Conservation (phyloP, 2,113 vertebrate species). For the Macroglossus sobrinus region DNA sequence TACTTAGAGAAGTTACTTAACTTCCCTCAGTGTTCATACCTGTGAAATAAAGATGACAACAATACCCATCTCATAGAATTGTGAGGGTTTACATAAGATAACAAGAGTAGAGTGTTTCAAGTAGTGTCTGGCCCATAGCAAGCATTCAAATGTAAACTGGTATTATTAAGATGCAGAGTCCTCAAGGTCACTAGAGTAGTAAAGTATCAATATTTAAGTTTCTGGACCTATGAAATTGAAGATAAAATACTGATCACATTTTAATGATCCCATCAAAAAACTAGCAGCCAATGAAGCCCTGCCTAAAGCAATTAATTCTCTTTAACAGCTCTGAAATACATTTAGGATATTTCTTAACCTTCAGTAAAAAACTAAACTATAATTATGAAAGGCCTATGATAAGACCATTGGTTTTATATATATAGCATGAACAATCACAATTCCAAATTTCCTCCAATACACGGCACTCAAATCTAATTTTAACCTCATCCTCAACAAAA, state of each 20-base stretch:
- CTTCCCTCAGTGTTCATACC: neutral
- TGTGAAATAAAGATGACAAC: neutral
- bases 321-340: neutral
- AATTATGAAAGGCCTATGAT: neutral
- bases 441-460: neutral
- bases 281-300: neutral
- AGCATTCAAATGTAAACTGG: neutral
- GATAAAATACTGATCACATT: neutral
- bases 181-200: neutral
- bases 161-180: neutral
- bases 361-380: neutral
- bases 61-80: neutral
- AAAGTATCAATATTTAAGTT: neutral
- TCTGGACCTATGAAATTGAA: neutral
- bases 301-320: neutral
- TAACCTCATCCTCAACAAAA: neutral
- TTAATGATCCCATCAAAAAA: conserved; percentile 4
- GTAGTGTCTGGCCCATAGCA: neutral
- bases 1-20: neutral
- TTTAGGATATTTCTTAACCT: neutral
- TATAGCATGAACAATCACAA: neutral
- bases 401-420: neutral
- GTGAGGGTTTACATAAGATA: neutral
- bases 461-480: neutral
- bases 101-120: neutral